phyloP scores from a whole-genome alignment of 2,888 invertebrate genomes.

The Beris chalybata region DNA sequence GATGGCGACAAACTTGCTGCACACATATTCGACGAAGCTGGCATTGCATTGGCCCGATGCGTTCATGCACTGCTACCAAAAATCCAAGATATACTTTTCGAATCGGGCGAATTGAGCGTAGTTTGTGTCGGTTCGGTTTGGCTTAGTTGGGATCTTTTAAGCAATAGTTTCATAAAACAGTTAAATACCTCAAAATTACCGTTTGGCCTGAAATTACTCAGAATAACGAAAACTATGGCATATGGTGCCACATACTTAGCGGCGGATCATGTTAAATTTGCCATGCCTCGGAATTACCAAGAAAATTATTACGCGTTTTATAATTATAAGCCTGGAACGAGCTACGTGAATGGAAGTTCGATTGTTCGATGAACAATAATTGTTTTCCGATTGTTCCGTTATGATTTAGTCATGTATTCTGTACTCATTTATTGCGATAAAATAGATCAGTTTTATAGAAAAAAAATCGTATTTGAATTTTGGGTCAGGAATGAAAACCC shows the following conservation, averaged over 20 bases:
- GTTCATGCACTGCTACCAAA: conserved; percentile 66
- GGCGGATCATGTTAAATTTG: conserved; percentile 67
- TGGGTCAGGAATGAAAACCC: no score
- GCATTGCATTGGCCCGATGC: conserved; percentile 66
- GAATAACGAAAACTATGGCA: conserved; percentile 74
- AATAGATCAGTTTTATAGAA: conserved; percentile 2
- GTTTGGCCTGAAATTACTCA: conserved; percentile 63
- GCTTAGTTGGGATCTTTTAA: conserved; percentile 84
- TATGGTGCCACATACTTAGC: conserved; percentile 86
- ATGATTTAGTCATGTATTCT: conserved; percentile 4
- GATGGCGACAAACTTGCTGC: conserved; percentile 73
- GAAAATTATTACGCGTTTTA: conserved; percentile 70
- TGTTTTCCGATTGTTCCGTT: background rate
- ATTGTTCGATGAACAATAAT: background rate
- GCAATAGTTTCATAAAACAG: conserved; percentile 68
- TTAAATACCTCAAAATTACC: conserved; percentile 55
- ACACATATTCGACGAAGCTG: conserved; percentile 71
- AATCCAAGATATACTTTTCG: conserved; percentile 60
- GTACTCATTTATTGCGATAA: conserved; percentile 23
- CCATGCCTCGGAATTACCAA: conserved; percentile 70
- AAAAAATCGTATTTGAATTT: background rate
- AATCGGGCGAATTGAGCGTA: conserved; percentile 62
- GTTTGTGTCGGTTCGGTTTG: conserved; percentile 95
- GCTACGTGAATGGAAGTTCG: conserved; percentile 17
- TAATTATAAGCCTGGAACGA: conserved; percentile 40